Evolutionary conservation across 2,113 vertebrate species (phyloP), one percentile per base, ranked within the genome.

Genomic region (Fregata magnificens): DNA sequence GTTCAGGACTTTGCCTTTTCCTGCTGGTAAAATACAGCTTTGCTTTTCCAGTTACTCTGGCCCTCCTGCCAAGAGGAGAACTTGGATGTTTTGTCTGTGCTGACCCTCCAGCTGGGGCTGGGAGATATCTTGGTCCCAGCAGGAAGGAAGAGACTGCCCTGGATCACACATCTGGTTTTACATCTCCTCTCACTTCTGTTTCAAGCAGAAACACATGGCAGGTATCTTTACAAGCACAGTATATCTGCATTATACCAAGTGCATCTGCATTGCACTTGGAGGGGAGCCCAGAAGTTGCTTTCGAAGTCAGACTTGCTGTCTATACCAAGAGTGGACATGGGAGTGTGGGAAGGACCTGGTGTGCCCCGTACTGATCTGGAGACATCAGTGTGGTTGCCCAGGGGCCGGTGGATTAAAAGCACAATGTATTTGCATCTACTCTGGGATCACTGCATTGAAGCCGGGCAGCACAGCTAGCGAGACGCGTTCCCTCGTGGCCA

Each of bases 151-250:
- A 88, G 62, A 42, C 34, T 82, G 66, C 25, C 40, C 24, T 1
- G 0, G 42, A 77, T 94, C 67, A 69, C 92, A 58, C 79, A 94
- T 92, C 56, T 95, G 82, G 49, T 96, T 93, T 94, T 82, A 22
- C 38, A 79, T 69, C 92, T 95, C 81, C 52, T 87, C 66, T 95
- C 66, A 7, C 78, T 82, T 85, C 90, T 28, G 19, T 91, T 90
- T 61, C 73, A 90, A 87, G 87, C 82, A 96, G 84, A 82, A 95
- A 90, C 90, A 94, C 38, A 50, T 70, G 84, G 78, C 93, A 95
- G 87, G 90, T 96, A 88, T 72, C 84, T 93, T 93, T 85, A 65
- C 36, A 79, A 90, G 53, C 44, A 36, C 10, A 36, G 26, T 36
- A 12, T 66, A 70, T 63, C 78, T 91, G 50, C 38, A 7, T 58